These are phyloP conservation scores for Hydropsyche betteni DNA, from an alignment of 2,888 invertebrate species.

Conservation along the genomic window DNA sequence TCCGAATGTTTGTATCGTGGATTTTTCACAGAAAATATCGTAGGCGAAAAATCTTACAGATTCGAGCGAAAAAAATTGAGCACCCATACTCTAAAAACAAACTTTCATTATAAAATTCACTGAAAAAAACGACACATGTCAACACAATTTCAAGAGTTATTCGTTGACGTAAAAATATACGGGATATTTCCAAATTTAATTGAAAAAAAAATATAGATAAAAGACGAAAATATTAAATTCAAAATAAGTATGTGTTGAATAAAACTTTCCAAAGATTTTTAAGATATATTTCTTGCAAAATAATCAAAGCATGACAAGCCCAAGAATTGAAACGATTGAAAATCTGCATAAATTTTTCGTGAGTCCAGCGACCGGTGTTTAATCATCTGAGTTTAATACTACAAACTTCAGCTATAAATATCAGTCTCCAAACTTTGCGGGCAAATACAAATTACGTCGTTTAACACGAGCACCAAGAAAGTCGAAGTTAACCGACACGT, in stretches of 20 bases:
- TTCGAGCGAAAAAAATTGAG: neutral
- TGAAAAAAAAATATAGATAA: neutral
- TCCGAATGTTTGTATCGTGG: constrained; percentile 7
- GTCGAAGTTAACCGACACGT: constrained; percentile 15
- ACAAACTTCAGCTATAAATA: constrained; percentile 36
- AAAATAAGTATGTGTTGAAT: neutral
- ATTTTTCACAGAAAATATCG: neutral
- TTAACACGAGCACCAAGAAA: constrained; percentile 30
- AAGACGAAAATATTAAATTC: neutral
- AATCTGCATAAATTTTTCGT: too few relatives aligned
- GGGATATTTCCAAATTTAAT: neutral
- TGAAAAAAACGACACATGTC: too few relatives aligned
- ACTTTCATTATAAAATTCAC: neutral
- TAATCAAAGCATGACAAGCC: neutral
- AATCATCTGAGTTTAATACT: constrained; percentile 33
- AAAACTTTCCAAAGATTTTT: neutral
- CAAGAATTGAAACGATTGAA: neutral
- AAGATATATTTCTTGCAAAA: neutral
- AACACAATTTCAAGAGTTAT: too few relatives aligned
- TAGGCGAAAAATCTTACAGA: neutral
- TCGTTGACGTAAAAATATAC: too few relatives aligned
- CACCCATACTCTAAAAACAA: neutral
- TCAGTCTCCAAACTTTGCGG: constrained; percentile 19
- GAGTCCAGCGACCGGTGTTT: constrained; percentile 18
- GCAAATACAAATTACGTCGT: constrained; percentile 34